These are phyloP conservation scores for Paratrypauchen microcephalus DNA, from an alignment of 2,797 vertebrate genomes.

Conservation along the genomic window DNA sequence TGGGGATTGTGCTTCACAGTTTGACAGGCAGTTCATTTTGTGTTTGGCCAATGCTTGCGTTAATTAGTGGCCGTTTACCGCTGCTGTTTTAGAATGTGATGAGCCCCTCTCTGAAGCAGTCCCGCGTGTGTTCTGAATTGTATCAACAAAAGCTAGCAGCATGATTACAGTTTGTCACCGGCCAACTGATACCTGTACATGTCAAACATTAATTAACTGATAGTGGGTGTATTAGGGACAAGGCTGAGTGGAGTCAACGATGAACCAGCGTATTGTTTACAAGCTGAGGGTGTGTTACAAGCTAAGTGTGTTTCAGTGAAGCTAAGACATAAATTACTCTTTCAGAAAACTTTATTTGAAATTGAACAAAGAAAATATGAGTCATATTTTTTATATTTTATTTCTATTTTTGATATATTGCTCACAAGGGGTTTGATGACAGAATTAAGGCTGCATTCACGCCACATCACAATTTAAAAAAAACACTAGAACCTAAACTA, in stretches of 20 bases:
- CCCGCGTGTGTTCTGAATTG: slow-evolving; percentile 68
- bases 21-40: slow-evolving; percentile 50
- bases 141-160: slow-evolving; percentile 69
- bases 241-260: slow-evolving; percentile 33
- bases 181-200: slow-evolving; percentile 71
- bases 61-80: slow-evolving; percentile 71
- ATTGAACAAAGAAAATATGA: no score
- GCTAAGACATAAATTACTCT: slow-evolving; percentile 1
- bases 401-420: not conserved
- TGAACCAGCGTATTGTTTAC: slow-evolving; percentile 42
- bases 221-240: slow-evolving; percentile 60
- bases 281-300: slow-evolving; percentile 45
- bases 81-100: slow-evolving; percentile 70
- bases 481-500: no score
- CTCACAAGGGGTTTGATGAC: not conserved
- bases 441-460: no score
- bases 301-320: slow-evolving; percentile 58
- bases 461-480: no score
- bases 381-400: no score
- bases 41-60: slow-evolving; percentile 52
- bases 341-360: not conserved
- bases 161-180: slow-evolving; percentile 67
- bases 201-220: slow-evolving; percentile 79
- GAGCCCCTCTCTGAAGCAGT: slow-evolving; percentile 59
- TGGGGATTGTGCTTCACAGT: slow-evolving; percentile 50